Conservation (phyloP, 2,113 vertebrate genomes). For the Danionella cerebrum region DNA sequence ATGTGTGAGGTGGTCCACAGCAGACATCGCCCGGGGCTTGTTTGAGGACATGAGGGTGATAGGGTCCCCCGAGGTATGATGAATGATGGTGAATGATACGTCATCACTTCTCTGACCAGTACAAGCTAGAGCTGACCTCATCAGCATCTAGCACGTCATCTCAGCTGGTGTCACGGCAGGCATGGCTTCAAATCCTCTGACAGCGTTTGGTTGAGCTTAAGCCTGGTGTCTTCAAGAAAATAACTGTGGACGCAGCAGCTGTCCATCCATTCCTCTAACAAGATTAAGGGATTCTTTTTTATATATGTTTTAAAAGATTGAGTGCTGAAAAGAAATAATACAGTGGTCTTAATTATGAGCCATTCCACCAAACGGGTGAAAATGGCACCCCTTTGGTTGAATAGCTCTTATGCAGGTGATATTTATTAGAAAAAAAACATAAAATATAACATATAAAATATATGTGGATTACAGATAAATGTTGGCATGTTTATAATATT, state of each 20-base stretch:
- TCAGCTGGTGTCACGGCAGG: conserved; percentile 30
- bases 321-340: no score
- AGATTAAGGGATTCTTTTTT: background rate
- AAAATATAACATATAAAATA: no score
- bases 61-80: background rate
- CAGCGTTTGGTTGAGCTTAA: background rate
- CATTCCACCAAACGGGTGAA: no score
- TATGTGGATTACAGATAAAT: no score
- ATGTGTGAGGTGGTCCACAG: background rate
- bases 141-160: conserved; percentile 27
- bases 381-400: no score
- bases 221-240: conserved; percentile 22
- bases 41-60: background rate
- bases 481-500: no score
- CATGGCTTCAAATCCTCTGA: conserved; percentile 1
- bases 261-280: background rate
- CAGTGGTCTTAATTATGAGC: no score
- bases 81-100: background rate
- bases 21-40: background rate
- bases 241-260: conserved; percentile 23
- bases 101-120: background rate
- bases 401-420: no score
- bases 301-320: no score
- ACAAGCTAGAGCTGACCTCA: conserved; percentile 15
- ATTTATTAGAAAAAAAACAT: no score